Evolutionary conservation across 2,113 vertebrate species (phyloP).

Genomic region (Acrocephalus kingi): DNA sequence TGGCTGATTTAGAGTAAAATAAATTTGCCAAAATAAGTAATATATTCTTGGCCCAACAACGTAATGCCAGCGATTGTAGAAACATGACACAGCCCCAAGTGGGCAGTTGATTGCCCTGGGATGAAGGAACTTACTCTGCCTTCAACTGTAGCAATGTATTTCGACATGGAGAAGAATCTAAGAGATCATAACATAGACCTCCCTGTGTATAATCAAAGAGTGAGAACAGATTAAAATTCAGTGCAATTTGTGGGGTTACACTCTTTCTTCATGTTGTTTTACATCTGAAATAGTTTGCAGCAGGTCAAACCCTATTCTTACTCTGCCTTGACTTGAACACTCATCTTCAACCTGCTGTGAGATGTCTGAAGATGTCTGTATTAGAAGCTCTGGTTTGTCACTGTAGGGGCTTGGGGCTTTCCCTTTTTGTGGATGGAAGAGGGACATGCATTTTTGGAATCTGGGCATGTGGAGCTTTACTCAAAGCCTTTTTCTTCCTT

Average conservation of each 20-base stretch:
- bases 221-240: background rate
- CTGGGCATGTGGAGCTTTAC: background rate
- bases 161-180: background rate
- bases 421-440: background rate
- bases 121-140: background rate
- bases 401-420: background rate
- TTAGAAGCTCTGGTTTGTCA: background rate
- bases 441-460: background rate
- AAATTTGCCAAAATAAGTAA: background rate
- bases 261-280: background rate
- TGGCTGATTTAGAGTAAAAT: background rate
- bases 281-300: background rate
- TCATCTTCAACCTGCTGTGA: background rate
- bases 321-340: background rate
- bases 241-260: background rate
- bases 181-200: background rate
- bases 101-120: background rate
- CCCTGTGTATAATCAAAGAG: background rate
- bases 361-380: background rate
- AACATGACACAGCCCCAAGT: background rate
- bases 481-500: background rate
- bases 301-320: background rate
- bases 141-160: background rate
- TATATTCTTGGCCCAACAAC: background rate
- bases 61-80: background rate